Evolutionary conservation across 2,797 vertebrate genomes (phyloP).

Genomic region (Cheirogaleus major): DNA sequence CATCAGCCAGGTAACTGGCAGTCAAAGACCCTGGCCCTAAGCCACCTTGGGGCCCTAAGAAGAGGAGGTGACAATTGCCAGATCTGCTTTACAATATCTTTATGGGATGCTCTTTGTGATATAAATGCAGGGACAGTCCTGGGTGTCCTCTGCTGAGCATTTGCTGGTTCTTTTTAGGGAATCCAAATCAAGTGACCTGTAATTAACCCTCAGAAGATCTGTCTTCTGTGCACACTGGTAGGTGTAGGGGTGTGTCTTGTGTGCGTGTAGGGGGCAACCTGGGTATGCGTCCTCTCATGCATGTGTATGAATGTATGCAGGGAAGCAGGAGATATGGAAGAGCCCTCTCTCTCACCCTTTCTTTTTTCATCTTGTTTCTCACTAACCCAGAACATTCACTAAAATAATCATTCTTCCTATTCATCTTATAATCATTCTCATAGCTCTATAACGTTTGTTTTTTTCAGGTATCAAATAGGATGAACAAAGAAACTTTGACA

Average conservation of each 20-base stretch:
- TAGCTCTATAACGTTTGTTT: neutral
- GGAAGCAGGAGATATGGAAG: neutral
- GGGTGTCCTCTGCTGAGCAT: neutral
- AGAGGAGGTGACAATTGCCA: neutral
- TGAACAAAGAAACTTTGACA: neutral
- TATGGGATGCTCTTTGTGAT: neutral
- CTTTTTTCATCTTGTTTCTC: neutral
- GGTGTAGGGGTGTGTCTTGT: neutral
- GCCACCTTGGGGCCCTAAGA: neutral
- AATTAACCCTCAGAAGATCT: neutral
- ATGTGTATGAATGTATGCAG: neutral
- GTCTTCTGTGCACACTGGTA: neutral
- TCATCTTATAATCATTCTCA: neutral
- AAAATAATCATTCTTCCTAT: neutral
- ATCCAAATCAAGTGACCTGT: neutral
- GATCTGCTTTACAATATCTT: neutral
- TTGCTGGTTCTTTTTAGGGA: conserved; percentile 3
- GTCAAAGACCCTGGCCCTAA: neutral
- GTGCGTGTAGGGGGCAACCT: neutral
- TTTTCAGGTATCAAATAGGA: neutral
- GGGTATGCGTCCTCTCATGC: neutral
- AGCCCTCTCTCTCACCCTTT: neutral
- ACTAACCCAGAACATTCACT: neutral
- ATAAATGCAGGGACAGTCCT: neutral
- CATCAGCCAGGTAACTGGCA: neutral